Evolutionary conservation across 2,888 invertebrate genomes (phyloP).

Genomic region (Trypoxylon attenuatum): DNA sequence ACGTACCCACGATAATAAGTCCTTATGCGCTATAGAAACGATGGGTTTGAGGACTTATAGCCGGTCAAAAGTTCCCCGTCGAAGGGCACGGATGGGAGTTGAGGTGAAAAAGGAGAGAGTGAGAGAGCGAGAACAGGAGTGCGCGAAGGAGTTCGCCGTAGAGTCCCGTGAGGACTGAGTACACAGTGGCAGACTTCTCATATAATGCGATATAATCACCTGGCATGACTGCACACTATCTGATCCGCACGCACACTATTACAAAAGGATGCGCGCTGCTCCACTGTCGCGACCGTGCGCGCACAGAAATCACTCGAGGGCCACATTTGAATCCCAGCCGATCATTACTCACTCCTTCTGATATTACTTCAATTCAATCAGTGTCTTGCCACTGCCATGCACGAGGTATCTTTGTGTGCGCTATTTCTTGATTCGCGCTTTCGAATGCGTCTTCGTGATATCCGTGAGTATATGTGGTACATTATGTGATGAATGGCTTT

Average conservation of each 20-base stretch:
- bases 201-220: constrained; percentile 75
- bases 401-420: constrained; percentile 30
- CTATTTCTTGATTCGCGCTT: constrained; percentile 35
- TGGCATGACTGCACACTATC: constrained; percentile 74
- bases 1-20: constrained; percentile 32
- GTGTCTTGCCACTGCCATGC: constrained; percentile 71
- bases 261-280: constrained; percentile 4
- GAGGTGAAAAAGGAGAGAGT: constrained; percentile 36
- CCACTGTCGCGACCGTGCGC: constrained; percentile 18
- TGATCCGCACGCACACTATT: constrained; percentile 67
- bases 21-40: constrained; percentile 29
- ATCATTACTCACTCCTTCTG: constrained; percentile 74
- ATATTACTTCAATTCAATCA: constrained; percentile 75
- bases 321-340: constrained; percentile 71
- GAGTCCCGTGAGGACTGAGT: constrained; percentile 68
- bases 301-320: constrained; percentile 65
- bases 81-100: constrained; percentile 41
- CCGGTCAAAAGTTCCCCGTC: constrained; percentile 65
- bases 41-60: constrained; percentile 25
- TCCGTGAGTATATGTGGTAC: constrained; percentile 41
- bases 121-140: constrained; percentile 40
- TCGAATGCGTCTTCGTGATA: constrained; percentile 20
- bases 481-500: constrained; percentile 65
- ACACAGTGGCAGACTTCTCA: constrained; percentile 74
- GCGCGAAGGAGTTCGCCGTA: constrained; percentile 33